A percentile compares a stretch with the other conserved stretches of the same genome.
These are phyloP conservation scores for Drosophila greeni DNA, from an alignment of 2,888 invertebrate species.

Conservation along the genomic window DNA sequence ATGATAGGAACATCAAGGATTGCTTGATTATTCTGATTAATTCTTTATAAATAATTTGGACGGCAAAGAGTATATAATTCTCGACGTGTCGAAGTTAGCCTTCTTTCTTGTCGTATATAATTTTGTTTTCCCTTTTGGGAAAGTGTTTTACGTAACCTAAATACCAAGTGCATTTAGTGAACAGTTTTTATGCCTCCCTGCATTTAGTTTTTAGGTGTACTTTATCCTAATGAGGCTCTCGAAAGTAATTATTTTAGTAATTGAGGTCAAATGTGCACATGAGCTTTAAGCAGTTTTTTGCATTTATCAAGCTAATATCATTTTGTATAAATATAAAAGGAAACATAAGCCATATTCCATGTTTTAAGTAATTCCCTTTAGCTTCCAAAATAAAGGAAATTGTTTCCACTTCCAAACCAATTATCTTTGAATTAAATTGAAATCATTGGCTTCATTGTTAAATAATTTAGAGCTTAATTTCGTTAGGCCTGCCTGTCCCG, in stretches of 20 bases:
- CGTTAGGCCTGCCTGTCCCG: constrained; percentile 11
- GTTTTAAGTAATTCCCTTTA: too few relatives aligned
- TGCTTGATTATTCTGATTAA: too few relatives aligned
- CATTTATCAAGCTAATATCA: not conserved
- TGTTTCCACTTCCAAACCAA: constrained; percentile 12
- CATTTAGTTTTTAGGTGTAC: not conserved
- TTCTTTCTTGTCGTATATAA: not conserved
- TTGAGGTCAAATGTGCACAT: not conserved
- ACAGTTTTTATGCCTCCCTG: not conserved
- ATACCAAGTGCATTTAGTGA: constrained; percentile 1
- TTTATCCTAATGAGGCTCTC: constrained; percentile 1
- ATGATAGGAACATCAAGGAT: not conserved
- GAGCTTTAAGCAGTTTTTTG: not conserved
- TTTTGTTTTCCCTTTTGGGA: not conserved
- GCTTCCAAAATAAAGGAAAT: not conserved
- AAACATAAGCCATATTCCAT: too few relatives aligned
- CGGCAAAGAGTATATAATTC: not conserved
- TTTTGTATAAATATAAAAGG: not conserved
- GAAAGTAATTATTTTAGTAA: not conserved
- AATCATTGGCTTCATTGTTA: constrained; percentile 21
- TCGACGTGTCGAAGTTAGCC: not conserved
- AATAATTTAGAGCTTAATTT: constrained; percentile 25
- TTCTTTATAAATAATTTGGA: too few relatives aligned
- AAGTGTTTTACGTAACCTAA: constrained; percentile 9
- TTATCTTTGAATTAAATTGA: constrained; percentile 16